Conservation (phyloP, 2,888 invertebrate species). For the Ligdia adustata region DNA sequence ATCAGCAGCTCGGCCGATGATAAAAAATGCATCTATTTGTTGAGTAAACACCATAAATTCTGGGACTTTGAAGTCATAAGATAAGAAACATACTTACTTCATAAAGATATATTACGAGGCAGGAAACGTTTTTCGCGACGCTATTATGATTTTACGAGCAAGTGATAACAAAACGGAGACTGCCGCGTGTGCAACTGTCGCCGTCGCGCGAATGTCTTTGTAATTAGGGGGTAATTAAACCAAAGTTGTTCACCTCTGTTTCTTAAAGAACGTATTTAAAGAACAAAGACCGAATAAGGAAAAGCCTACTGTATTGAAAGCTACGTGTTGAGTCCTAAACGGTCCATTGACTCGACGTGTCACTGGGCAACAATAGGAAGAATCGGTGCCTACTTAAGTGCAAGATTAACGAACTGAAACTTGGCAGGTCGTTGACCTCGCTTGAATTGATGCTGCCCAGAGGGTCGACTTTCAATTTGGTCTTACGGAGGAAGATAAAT, state of each 20-base stretch:
- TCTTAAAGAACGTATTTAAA: conserved; percentile 27
- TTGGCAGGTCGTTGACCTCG: conserved; percentile 40
- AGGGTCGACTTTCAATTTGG: conserved; percentile 37
- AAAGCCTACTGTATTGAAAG: conserved; percentile 27
- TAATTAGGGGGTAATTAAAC: conserved; percentile 26
- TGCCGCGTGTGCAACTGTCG: conserved; percentile 15
- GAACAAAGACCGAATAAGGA: conserved; percentile 29
- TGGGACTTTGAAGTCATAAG: conserved; percentile 54
- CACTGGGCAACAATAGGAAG: conserved; percentile 24
- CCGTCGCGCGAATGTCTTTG: conserved; percentile 15
- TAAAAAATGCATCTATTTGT: conserved; percentile 63
- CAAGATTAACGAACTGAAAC: conserved; percentile 49
- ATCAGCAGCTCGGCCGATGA: conserved; percentile 46
- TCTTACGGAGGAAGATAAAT: conserved; percentile 12
- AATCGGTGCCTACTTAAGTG: conserved; percentile 25
- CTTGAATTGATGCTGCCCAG: conserved; percentile 16
- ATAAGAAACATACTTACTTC: conserved; percentile 37
- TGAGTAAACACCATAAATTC: conserved; percentile 61
- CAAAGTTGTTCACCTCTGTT: conserved; percentile 31
- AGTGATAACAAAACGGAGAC: conserved; percentile 22
- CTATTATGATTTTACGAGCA: conserved; percentile 32
- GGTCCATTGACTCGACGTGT: conserved; percentile 30
- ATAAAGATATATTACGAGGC: conserved; percentile 34
- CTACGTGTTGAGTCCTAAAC: conserved; percentile 26
- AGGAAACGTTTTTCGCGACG: conserved; percentile 36